These are phyloP conservation scores for Holacanthus passer DNA, from an alignment of 2,113 vertebrate species.

Conservation along the genomic window DNA sequence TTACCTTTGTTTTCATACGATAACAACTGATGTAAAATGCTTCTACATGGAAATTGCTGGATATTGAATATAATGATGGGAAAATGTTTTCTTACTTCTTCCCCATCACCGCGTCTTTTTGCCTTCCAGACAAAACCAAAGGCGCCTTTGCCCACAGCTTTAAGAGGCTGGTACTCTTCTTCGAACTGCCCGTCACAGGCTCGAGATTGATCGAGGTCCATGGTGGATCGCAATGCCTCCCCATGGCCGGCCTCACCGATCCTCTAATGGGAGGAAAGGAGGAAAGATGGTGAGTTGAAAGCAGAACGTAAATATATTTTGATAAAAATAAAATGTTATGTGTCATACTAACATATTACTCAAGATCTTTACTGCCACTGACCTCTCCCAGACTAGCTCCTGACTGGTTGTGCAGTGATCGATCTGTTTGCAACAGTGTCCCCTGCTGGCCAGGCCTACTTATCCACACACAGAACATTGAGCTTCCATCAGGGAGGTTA, in stretches of 20 bases:
- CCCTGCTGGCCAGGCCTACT: slow-evolving; percentile 84
- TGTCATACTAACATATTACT: not conserved
- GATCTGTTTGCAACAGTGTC: slow-evolving; percentile 74
- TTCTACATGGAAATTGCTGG: not conserved
- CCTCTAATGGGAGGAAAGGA: slow-evolving; percentile 67
- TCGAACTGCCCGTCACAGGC: slow-evolving; percentile 91
- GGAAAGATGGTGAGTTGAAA: not conserved
- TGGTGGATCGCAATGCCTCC: slow-evolving; percentile 77
- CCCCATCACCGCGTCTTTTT: slow-evolving; percentile 76
- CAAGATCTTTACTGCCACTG: slow-evolving; percentile 26
- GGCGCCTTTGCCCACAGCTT: slow-evolving; percentile 91
- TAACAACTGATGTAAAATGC: not conserved
- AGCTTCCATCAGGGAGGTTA: slow-evolving; percentile 76
- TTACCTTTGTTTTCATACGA: not conserved
- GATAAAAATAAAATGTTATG: not conserved
- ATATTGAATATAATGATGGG: not conserved
- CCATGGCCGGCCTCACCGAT: slow-evolving; percentile 75
- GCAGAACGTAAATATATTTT: not conserved
- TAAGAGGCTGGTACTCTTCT: slow-evolving; percentile 86
- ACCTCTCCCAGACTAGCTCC: slow-evolving; percentile 83
- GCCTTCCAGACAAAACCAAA: slow-evolving; percentile 96
- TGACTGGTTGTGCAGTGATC: slow-evolving; percentile 71
- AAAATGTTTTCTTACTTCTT: slow-evolving; percentile 84
- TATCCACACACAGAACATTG: slow-evolving; percentile 91
- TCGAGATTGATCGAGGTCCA: slow-evolving; percentile 87